Conservation (phyloP, 2,888 invertebrate species). For the Ferdinandea cuprea region DNA sequence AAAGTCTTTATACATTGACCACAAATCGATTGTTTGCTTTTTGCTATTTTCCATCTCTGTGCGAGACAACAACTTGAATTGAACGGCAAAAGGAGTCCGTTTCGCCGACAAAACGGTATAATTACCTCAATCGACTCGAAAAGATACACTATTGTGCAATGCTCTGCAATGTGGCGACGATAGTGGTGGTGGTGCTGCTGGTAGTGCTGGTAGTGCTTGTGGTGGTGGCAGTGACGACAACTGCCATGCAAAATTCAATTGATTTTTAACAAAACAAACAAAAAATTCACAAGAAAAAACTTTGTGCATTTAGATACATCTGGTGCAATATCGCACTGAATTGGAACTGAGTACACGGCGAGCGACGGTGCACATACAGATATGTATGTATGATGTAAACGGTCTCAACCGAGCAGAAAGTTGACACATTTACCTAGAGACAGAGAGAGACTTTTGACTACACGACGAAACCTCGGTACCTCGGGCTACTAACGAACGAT, state of each 20-base stretch:
- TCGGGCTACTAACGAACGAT: background rate
- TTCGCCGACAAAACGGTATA: slow-evolving; percentile 62
- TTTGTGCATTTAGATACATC: slow-evolving; percentile 47
- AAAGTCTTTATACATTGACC: slow-evolving; percentile 54
- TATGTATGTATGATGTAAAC: slow-evolving; percentile 64
- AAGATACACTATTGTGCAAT: slow-evolving; percentile 66
- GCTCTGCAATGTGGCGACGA: slow-evolving; percentile 31
- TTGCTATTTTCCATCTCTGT: too few relatives aligned
- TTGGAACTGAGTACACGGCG: slow-evolving; percentile 57
- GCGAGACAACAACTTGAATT: too few relatives aligned
- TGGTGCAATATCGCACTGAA: slow-evolving; percentile 74
- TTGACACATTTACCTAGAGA: slow-evolving; percentile 71
- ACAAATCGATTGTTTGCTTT: slow-evolving; percentile 38
- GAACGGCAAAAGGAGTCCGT: slow-evolving; percentile 32
- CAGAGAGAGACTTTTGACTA: too few relatives aligned
- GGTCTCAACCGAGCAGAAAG: slow-evolving; percentile 69
- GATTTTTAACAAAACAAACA: slow-evolving; percentile 29
- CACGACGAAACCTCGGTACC: background rate
- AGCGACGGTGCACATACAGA: slow-evolving; percentile 13
- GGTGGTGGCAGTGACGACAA: background rate
- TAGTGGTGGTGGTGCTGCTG: too few relatives aligned
- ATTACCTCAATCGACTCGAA: slow-evolving; percentile 57
- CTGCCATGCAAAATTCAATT: slow-evolving; percentile 37
- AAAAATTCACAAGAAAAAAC: background rate
- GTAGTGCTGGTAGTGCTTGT: background rate